A percentile compares a stretch with the other conserved stretches of the same genome.
phyloP scores from a whole-genome alignment of 2,888 invertebrate species.

The Bedellia somnulentella region DNA sequence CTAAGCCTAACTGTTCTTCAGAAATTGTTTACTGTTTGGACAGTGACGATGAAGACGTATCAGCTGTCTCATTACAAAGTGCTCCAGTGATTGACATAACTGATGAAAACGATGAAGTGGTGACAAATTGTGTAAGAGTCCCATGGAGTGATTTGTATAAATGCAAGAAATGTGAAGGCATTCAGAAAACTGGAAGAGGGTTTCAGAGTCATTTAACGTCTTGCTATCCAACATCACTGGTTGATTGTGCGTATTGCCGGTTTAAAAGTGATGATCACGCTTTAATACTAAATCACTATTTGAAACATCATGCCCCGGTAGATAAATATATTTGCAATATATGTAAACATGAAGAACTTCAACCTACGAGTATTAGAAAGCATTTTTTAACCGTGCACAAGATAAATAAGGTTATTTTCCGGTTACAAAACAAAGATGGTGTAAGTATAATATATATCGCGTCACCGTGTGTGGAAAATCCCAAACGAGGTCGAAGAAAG shows the following conservation, averaged over 20 bases:
- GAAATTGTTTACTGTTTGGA: conserved; percentile 19
- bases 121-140: conserved; percentile 2
- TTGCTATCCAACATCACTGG: conserved; percentile 10
- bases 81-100: conserved; percentile 1
- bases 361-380: conserved; percentile 11
- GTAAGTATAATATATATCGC: conserved; percentile 2
- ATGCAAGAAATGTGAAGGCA: conserved; percentile 22
- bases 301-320: conserved; percentile 8
- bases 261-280: conserved; percentile 8
- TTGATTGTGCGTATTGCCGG: conserved; percentile 16
- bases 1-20: background rate
- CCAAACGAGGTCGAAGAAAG: conserved; percentile 2
- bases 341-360: conserved; percentile 12
- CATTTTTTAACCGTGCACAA: conserved; percentile 20
- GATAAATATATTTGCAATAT: conserved; percentile 15
- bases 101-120: background rate
- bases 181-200: conserved; percentile 13
- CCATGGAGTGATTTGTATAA: conserved; percentile 14
- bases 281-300: conserved; percentile 21
- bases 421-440: background rate
- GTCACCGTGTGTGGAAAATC: conserved; percentile 1
- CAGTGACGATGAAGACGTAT: conserved; percentile 38
- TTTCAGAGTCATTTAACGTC: conserved; percentile 22
- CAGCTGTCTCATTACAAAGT: too few species aligned
- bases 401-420: conserved; percentile 3